Conservation (phyloP, 2,113 vertebrate genomes). For the Cochlearius cochlearius region DNA sequence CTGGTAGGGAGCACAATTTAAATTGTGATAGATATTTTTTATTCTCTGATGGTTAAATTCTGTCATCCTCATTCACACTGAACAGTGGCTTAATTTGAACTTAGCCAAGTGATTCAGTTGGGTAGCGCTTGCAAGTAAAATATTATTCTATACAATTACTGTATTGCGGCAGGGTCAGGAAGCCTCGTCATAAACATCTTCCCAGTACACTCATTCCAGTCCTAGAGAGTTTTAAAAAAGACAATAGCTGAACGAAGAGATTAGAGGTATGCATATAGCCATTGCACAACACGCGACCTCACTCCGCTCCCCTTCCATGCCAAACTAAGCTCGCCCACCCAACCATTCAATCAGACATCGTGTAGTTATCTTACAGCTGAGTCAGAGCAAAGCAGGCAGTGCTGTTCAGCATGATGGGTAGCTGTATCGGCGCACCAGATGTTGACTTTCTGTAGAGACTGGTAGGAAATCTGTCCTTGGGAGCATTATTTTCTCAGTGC, state of each 20-base stretch:
- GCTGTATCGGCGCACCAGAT: rapidly evolving
- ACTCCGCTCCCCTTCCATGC: background rate
- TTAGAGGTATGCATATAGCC: background rate
- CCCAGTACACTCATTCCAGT: background rate
- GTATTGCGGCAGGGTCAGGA: background rate
- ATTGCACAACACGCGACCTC: background rate
- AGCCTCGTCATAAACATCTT: background rate
- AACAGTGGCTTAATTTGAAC: background rate
- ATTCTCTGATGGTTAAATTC: background rate
- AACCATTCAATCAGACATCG: rapidly evolving
- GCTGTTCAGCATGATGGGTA: background rate
- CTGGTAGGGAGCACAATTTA: background rate
- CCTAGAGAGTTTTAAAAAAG: background rate
- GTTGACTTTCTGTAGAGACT: background rate
- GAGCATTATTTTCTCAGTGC: background rate
- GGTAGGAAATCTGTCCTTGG: background rate
- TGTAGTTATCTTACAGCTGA: background rate
- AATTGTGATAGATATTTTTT: background rate
- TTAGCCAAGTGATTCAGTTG: background rate
- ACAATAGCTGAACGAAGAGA: background rate
- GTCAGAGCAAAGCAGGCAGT: background rate
- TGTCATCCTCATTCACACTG: background rate
- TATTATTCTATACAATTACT: background rate
- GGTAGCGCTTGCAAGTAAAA: background rate
- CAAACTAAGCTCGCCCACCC: rapidly evolving